Base-by-base conservation (phyloP, 2,797 vertebrate genomes). In the Jordanella pulchra region DNA sequence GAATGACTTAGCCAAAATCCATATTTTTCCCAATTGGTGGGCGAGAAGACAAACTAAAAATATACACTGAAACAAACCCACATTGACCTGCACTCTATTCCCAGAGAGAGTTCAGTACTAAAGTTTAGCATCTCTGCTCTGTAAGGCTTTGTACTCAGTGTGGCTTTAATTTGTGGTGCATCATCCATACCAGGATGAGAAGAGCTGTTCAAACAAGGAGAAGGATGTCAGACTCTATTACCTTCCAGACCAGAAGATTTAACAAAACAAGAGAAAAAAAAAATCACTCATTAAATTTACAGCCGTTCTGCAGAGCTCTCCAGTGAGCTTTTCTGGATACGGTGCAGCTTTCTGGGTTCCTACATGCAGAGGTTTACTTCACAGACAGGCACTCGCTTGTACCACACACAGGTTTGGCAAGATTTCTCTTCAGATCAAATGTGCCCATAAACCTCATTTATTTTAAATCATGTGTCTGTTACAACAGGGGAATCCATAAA, bases 201-300 rank as follows among this genome's bases (percentile, higher is more conserved):
- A 50, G 58, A 76, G 72, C 56, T 88, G 80, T 87, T 93, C 92
- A 89, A 93, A 93, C 89, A 92, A 90, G 86, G 82, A 87, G 82
- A 83, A 84, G 88, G 86, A 91, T 78, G 92, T 94, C 94, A 93
- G 87, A 75, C 60, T 79, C 81, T 83, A 89, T 95, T 93, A 94
- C 69, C 79, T 47, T 94, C 90, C 78, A 79, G 76, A 50, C 84
- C 86, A 77, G 79, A 91, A 85, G 87, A 93, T 69, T 86, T 83
- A 25, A 71, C 80, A 60, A 88, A 66, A 23, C 14, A 4, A 35
- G 25, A 48, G 18, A 15, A 4, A 51, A 5, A 27, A 42, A 54
- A 89, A 88, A 84, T 86, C 71, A 79, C 81, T 94, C 93, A 94
- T 94, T 94, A 94, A 93, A 93, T 91, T 86, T 93, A 82, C 89